These are phyloP conservation scores for Lepus oiostolus DNA, from an alignment of 2,797 vertebrate genomes.

Conservation along the genomic window DNA sequence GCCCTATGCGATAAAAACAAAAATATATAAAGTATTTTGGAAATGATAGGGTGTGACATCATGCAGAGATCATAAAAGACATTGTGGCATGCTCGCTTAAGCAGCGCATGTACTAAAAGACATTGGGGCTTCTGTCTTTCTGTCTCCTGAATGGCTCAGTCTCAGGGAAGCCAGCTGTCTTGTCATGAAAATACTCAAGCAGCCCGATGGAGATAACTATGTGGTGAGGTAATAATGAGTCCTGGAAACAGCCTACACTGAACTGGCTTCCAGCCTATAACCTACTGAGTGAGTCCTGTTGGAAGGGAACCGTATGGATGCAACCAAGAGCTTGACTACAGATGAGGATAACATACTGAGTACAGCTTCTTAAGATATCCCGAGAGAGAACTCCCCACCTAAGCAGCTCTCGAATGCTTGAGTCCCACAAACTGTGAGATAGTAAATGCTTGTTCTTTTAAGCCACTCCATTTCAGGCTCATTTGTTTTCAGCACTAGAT, in stretches of 20 bases:
- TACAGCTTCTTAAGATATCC: too few relatives aligned
- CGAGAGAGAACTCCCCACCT: too few relatives aligned
- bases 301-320: not conserved
- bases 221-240: not conserved
- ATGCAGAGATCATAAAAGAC: not conserved
- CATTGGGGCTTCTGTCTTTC: too few relatives aligned
- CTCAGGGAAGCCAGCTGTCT: not conserved
- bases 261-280: not conserved
- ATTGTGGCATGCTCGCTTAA: not conserved
- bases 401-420: too few relatives aligned
- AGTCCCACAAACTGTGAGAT: too few relatives aligned
- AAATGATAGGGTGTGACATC: not conserved
- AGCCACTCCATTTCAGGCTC: too few relatives aligned
- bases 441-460: too few relatives aligned
- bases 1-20: not conserved
- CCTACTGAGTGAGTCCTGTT: not conserved
- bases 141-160: not conserved
- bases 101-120: too few relatives aligned
- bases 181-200: not conserved
- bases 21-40: not conserved
- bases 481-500: too few relatives aligned
- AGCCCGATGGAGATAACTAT: not conserved
- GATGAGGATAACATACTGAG: not conserved
- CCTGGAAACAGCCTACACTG: not conserved
- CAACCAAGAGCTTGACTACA: not conserved